Conservation (phyloP, 2,797 vertebrate species). For the Trachurus trachurus region DNA sequence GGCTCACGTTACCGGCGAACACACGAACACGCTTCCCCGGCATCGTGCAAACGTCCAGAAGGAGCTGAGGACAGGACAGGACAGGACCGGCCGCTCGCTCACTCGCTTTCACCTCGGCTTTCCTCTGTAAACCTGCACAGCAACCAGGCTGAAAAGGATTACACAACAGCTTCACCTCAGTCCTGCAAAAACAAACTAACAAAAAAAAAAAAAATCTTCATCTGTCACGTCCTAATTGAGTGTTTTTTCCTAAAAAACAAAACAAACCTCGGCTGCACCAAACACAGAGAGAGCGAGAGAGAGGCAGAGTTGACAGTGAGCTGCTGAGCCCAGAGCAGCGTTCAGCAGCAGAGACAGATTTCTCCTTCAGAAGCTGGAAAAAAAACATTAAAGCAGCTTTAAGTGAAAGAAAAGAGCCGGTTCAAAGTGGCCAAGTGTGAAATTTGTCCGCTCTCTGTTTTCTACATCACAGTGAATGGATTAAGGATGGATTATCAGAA, state of each 20-base stretch:
- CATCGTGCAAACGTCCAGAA: conserved; percentile 22
- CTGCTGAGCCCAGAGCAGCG: too few species aligned
- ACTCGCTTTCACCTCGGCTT: background rate
- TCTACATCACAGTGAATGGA: background rate
- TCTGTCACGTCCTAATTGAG: too few species aligned
- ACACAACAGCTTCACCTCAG: too few species aligned
- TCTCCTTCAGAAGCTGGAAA: background rate
- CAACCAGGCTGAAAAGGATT: background rate
- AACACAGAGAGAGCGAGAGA: background rate
- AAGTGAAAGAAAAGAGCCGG: too few species aligned
- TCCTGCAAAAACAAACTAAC: too few species aligned
- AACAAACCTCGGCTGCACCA: background rate
- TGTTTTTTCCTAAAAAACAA: too few species aligned
- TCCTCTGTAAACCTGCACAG: background rate
- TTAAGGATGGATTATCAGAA: too few species aligned
- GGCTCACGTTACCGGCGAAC: conserved; percentile 26
- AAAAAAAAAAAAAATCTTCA: too few species aligned
- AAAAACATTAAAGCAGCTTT: background rate
- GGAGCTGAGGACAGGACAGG: background rate
- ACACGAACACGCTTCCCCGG: conserved; percentile 15
- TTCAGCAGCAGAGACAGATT: background rate
- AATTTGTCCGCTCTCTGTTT: background rate
- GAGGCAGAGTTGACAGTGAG: background rate
- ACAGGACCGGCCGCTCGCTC: too few species aligned
- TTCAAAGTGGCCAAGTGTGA: background rate